Evolutionary conservation across 2,888 invertebrate genomes (phyloP).

Genomic region (Nomada lathburiana): DNA sequence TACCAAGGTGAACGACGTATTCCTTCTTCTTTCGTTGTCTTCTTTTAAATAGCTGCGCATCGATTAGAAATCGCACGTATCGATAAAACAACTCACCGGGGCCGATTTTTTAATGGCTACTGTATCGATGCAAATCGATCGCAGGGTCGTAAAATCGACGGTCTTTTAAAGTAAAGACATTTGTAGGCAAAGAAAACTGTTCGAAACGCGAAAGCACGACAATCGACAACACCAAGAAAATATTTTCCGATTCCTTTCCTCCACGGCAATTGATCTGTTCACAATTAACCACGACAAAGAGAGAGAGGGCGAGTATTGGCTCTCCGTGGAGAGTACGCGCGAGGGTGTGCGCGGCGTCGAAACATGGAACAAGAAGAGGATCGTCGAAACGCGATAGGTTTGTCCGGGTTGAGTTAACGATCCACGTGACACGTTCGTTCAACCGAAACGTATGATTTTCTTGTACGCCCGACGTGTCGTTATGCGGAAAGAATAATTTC

Average conservation of each 20-base stretch:
- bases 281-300: background rate
- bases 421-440: slow-evolving; percentile 72
- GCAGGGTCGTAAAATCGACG: too few species aligned
- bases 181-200: too few species aligned
- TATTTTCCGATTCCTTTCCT: too few species aligned
- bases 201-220: too few species aligned
- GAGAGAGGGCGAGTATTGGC: background rate
- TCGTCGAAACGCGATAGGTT: slow-evolving; percentile 11
- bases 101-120: background rate
- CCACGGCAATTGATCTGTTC: too few species aligned
- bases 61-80: slow-evolving; percentile 21
- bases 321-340: too few species aligned
- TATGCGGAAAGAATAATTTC: slow-evolving; percentile 35
- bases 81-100: slow-evolving; percentile 57
- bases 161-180: too few species aligned
- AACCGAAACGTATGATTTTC: slow-evolving; percentile 68
- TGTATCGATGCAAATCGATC: too few species aligned
- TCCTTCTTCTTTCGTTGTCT: background rate
- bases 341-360: background rate
- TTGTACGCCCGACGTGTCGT: slow-evolving; percentile 56
- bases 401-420: slow-evolving; percentile 1
- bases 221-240: background rate
- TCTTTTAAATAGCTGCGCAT: too few species aligned
- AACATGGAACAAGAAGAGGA: slow-evolving; percentile 11
- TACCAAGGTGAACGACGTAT: slow-evolving; percentile 30